Evolutionary conservation across 2,888 invertebrate species (phyloP), one percentile per base, ranked within the genome.

Genomic region (Ypsolopha sequella): DNA sequence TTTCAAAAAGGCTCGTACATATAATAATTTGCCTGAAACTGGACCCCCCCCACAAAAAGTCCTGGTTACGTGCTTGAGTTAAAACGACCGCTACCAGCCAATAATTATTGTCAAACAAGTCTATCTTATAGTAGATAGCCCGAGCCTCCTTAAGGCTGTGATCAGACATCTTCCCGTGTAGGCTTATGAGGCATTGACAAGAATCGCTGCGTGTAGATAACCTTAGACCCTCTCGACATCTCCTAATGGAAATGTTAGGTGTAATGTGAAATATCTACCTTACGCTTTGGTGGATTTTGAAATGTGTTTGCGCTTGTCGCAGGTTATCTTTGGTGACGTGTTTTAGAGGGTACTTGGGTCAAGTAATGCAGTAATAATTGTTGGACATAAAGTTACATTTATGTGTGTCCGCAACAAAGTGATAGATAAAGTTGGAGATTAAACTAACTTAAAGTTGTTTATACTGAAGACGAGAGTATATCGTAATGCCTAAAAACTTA

Each of bases 181-280:
- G 24, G 24, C 68, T 70, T 70, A 71, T 65, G 65, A 63, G 67
- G 66, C 61, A 56, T 55, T 64, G 75, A 74, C 74, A 74, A 74
- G 68, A 59, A 73, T 74, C 70, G 55, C 56, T 54, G 59, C 61
- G 59, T 54, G 53, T 55, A 62, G 66, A 70, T 75, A 73, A 66
- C 74, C 71, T 73, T 68, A 70, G 71, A 65, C 68, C 70, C 59
- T 24, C 24, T 24, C 24, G 24, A 24, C 24, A 61, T 38, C 34
- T 11, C 11, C 43, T 66, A 70, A 71, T 72, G 66, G 62, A 73
- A 73, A 74, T 70, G 68, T 66, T 68, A 66, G 63, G 63, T 60
- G 61, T 64, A 60, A 65, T 64, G 60, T 65, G 39, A 39, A 39
- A 11, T 39, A 39, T 39, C 39, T 39, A 4, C 24, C 24, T 24